Evolutionary conservation across 2,113 vertebrate species (phyloP).

Genomic region (Meles meles): DNA sequence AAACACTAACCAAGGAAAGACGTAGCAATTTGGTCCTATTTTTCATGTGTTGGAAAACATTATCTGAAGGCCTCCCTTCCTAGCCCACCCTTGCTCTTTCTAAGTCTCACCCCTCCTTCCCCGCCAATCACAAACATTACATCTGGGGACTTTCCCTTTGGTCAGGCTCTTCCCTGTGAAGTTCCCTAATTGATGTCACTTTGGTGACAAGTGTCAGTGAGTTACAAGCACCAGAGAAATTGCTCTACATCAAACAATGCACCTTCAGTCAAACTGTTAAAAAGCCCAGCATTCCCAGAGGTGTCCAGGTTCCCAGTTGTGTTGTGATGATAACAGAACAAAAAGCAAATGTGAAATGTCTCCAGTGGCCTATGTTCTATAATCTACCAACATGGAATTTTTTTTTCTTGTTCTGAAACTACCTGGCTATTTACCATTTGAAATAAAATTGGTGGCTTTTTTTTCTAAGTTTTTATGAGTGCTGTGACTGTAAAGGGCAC

Average conservation of each 20-base stretch:
- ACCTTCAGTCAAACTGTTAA: not conserved
- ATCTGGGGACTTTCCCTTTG: not conserved
- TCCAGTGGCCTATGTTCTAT: not conserved
- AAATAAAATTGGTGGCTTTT: slow-evolving; percentile 45
- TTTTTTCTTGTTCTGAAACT: not conserved
- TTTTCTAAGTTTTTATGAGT: not conserved
- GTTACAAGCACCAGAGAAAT: not conserved
- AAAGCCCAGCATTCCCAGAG: not conserved
- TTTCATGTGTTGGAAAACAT: not conserved
- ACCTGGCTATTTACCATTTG: slow-evolving; percentile 23
- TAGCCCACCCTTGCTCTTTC: too few relatives aligned
- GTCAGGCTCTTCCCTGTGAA: not conserved
- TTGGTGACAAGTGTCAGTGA: not conserved
- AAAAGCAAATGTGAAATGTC: not conserved
- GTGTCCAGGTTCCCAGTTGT: not conserved
- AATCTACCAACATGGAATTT: not conserved
- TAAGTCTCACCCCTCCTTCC: not conserved
- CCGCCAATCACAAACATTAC: not conserved
- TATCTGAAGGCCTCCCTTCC: not conserved
- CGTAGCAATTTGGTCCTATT: not conserved
- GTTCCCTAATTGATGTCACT: not conserved
- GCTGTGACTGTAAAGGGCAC: not conserved
- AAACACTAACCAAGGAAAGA: not conserved
- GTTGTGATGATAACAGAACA: not conserved
- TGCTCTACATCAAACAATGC: not conserved